Conservation (phyloP, 2,113 vertebrate genomes). For the Dipodomys merriami region DNA sequence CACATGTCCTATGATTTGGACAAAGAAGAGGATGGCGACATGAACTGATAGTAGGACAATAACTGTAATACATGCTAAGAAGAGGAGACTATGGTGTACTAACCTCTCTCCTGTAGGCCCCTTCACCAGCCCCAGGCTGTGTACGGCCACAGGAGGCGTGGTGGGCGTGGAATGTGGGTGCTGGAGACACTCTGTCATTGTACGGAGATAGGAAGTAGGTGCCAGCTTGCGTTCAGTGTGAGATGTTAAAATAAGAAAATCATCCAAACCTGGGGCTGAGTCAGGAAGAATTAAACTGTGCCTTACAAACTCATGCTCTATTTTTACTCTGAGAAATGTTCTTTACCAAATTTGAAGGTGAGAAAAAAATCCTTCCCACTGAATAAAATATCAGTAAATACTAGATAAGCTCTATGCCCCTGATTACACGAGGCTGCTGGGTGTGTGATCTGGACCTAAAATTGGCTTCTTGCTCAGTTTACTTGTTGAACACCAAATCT, state of each 20-base stretch:
- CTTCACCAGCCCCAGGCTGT: background rate
- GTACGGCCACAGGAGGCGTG: background rate
- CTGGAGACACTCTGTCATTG: background rate
- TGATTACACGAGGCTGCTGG: background rate
- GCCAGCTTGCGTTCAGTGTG: background rate
- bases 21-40: background rate
- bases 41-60: background rate
- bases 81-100: background rate
- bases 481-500: background rate
- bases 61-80: background rate
- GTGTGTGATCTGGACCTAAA: background rate
- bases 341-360: slow-evolving; percentile 70
- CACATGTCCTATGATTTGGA: background rate
- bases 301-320: slow-evolving; percentile 61
- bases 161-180: background rate
- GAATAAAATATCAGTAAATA: slow-evolving; percentile 65
- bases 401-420: background rate
- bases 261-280: slow-evolving; percentile 35
- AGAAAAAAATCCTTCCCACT: slow-evolving; percentile 56
- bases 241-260: slow-evolving; percentile 39
- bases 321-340: slow-evolving; percentile 69
- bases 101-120: background rate
- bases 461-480: background rate
- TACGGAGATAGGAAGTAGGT: background rate
- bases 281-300: slow-evolving; percentile 57